These are phyloP conservation scores for Drosophila mulleri DNA, from an alignment of 2,888 invertebrate species.

Conservation along the genomic window DNA sequence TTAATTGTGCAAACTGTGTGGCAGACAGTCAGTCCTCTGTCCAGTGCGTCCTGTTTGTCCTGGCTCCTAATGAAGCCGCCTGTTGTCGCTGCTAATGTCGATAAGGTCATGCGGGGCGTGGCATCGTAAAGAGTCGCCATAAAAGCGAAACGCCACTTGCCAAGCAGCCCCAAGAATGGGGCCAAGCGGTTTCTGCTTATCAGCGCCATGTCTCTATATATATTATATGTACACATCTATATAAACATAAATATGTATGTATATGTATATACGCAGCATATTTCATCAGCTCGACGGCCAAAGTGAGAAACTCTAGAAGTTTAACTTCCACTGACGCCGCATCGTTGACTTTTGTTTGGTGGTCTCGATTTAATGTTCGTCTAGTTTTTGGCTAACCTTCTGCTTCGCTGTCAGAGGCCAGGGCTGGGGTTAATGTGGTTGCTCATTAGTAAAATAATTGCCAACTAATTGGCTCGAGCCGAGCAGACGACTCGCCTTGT, in stretches of 20 bases:
- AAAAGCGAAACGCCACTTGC: constrained; percentile 50
- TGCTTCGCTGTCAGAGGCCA: not conserved
- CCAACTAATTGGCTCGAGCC: constrained; percentile 70
- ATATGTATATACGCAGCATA: constrained; percentile 31
- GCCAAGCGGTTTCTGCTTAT: constrained; percentile 51
- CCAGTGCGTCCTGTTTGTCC: constrained; percentile 13
- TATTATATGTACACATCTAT: constrained; percentile 23
- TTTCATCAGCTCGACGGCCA: constrained; percentile 45
- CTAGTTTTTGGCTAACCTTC: constrained; percentile 22
- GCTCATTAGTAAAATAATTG: constrained; percentile 75
- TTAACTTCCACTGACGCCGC: constrained; percentile 9
- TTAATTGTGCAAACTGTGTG: constrained; percentile 63
- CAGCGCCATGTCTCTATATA: constrained; percentile 29
- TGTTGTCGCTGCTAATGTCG: constrained; percentile 62
- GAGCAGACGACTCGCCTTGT: constrained; percentile 15
- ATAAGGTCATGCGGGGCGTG: constrained; percentile 68
- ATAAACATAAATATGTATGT: constrained; percentile 28
- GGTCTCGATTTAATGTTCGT: constrained; percentile 36
- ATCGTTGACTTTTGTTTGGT: constrained; percentile 39
- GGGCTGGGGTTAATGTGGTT: constrained; percentile 56
- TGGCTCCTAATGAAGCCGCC: constrained; percentile 63
- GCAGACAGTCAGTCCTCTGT: constrained; percentile 23
- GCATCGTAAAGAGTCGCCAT: constrained; percentile 65
- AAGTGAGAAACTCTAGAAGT: constrained; percentile 23
- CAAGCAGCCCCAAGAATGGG: constrained; percentile 8